Evolutionary conservation across 2,113 vertebrate species (phyloP), one percentile per base, ranked within the genome.

Genomic region (Romanogobio albipinnatus): DNA sequence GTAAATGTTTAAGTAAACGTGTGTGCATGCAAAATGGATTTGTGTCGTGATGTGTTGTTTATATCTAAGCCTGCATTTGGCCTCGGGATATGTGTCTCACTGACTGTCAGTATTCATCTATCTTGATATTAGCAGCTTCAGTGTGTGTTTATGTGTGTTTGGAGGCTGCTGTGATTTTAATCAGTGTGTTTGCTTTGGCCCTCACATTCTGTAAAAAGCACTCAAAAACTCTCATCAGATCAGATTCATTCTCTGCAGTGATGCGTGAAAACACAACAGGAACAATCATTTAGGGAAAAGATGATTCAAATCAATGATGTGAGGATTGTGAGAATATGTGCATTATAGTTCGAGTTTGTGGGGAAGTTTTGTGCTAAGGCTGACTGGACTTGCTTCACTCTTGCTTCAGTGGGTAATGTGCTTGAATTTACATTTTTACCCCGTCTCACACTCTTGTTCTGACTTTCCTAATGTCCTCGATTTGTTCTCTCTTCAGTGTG

Each of bases 401-500:
- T 70, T 70, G 66, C 66, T 70, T 70, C 66, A 39, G 19, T 43
- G 66, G 36, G 33, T 39, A 39, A 70, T 70, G 36, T 39, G 66
- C 66, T n/a, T 70, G 73, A 76, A 53, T 51, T 76, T 17, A 76
- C 47, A 59, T 43, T 70, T 39, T 70, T 43, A 43, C 66, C 43
- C 36, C 66, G 22, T 8, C 17, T 8, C 17, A 56, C 53, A 22
- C 17, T 56, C 5, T 56, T 39, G 66, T 39, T 39, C 81, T 45
- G 39, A 19, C 53, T 36, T 53, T 58, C 8, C 9, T 9, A 53
- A 26, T 56, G 75, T 36, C 75, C 75, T 56, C 1, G 1, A 19
- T 76, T 11, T 76, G 22, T 73, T 73, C 39, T 5, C 19, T 36
- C 15, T 7, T 76, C 51, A 26, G 64, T 43, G 24, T 26, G 24